Percentiles rank a stretch among this genome's conserved stretches.
These are phyloP conservation scores for Metaphire vulgaris DNA, from an alignment of 1,140 invertebrate species.

Conservation along the genomic window DNA sequence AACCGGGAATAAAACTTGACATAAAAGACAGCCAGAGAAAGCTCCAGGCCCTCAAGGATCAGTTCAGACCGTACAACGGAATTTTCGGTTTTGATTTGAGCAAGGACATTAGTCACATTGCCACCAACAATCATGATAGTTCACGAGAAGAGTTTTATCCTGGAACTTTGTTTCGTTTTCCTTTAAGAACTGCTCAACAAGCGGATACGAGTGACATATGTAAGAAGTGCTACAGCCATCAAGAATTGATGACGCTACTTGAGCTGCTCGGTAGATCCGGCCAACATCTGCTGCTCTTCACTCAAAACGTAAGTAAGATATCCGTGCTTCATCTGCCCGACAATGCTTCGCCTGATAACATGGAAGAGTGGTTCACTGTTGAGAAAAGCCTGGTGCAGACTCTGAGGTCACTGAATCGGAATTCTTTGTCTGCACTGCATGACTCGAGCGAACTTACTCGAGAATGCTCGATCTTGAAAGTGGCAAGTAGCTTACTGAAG, in stretches of 20 bases:
- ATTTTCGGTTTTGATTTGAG: conserved; percentile 37
- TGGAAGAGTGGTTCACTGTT: conserved; percentile 5
- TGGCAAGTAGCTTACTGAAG: not conserved
- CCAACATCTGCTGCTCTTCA: conserved; percentile 42
- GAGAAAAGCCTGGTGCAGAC: not conserved
- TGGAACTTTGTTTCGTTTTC: conserved; percentile 43
- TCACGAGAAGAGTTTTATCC: conserved; percentile 27
- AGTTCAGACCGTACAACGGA: conserved; percentile 39
- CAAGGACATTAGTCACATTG: not conserved
- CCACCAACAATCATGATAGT: too few species aligned
- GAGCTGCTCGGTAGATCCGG: conserved; percentile 34
- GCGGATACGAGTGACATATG: conserved; percentile 39
- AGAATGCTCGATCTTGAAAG: not conserved
- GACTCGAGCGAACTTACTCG: not conserved
- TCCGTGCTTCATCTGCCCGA: conserved; percentile 36
- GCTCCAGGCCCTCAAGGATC: conserved; percentile 32
- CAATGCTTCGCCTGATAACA: not conserved
- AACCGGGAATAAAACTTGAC: conserved; percentile 39
- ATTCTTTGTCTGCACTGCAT: not conserved
- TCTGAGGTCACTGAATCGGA: not conserved
- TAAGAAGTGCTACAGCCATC: conserved; percentile 33
- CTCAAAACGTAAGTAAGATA: conserved; percentile 40
- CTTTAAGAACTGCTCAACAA: conserved; percentile 36
- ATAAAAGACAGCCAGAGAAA: conserved; percentile 30
- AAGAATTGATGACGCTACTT: conserved; percentile 37